phyloP scores from a whole-genome alignment of 1,140 invertebrate species.

The Hylyphantes graminicola region DNA sequence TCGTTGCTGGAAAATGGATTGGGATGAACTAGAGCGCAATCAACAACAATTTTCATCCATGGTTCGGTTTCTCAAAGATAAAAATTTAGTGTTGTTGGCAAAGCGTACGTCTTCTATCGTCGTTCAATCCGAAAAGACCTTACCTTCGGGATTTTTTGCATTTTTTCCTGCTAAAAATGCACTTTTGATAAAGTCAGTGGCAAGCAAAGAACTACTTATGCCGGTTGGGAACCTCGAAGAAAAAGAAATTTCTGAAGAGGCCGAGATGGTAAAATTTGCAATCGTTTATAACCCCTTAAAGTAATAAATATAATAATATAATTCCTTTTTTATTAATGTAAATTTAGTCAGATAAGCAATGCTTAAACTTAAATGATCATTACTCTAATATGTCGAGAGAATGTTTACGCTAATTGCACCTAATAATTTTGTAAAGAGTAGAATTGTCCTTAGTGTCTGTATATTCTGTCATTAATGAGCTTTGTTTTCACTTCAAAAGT shows the following conservation, averaged over 20 bases:
- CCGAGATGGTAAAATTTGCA: neutral
- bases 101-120: neutral
- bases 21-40: slow-evolving; percentile 41
- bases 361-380: no score
- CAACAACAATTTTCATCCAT: slow-evolving; percentile 17
- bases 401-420: no score
- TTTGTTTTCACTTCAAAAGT: no score
- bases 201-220: slow-evolving; percentile 31
- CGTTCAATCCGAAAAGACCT: neutral
- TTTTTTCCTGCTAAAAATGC: slow-evolving; percentile 32
- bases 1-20: slow-evolving; percentile 54
- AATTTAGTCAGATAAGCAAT: no score
- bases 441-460: no score
- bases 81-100: slow-evolving; percentile 21
- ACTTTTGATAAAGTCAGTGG: slow-evolving; percentile 28
- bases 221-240: slow-evolving; percentile 1
- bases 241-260: slow-evolving; percentile 15
- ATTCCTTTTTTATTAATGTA: no score
- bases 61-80: neutral
- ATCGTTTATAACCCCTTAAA: neutral
- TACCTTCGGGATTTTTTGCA: slow-evolving; percentile 8
- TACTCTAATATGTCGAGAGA: no score
- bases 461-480: no score
- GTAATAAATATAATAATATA: neutral
- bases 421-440: no score